Evolutionary conservation across 2,888 invertebrate genomes (phyloP), one percentile per base, ranked within the genome.

Genomic region (Hypercompe scribonia): DNA sequence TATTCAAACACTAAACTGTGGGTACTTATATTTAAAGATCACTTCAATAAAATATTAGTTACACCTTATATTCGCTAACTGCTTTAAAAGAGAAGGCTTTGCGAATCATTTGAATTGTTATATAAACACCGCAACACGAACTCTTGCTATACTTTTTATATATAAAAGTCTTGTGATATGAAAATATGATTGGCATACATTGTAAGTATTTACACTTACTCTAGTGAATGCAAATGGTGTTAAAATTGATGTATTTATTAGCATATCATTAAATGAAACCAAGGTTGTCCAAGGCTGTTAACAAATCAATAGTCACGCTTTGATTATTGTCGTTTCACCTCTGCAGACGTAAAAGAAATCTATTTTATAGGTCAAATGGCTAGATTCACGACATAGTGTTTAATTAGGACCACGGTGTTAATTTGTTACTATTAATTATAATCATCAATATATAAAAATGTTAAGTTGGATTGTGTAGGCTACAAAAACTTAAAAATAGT

Each of bases 271-370:
- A 90, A 91, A 89, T 89, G 86, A 91, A 90, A 90, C 87, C 93
- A 91, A 93, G 93, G 90, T 87, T 82, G 76, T 79, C 83, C 90
- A 92, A 93, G 93, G 92, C 77, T 89, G 84, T 86, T 86, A 84
- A 84, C 77, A 79, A 86, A 89, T 88, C 83, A 80, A 87, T 86
- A 87, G 84, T 87, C 87, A 88, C 86, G 87, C 83, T 71, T 76
- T 76, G 58, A 42, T 58, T 66, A 31, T 58, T 31, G 58, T 18
- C 11, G 28, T 31, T 66, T 39, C 18, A 31, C 64, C 24, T 42
- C n/a, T 7, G 31, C 46, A 46, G n/a, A 46, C 33, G 24, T n/a
- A 13, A 46, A n/a, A 63, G 50, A 64, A n/a, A 64, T 64, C 18
- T 34, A 58, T 68, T 54, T 68, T 3, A 28, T 36, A 36, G 58